Evolutionary conservation across 2,797 vertebrate species (phyloP).

Genomic region (Carduelis carduelis): DNA sequence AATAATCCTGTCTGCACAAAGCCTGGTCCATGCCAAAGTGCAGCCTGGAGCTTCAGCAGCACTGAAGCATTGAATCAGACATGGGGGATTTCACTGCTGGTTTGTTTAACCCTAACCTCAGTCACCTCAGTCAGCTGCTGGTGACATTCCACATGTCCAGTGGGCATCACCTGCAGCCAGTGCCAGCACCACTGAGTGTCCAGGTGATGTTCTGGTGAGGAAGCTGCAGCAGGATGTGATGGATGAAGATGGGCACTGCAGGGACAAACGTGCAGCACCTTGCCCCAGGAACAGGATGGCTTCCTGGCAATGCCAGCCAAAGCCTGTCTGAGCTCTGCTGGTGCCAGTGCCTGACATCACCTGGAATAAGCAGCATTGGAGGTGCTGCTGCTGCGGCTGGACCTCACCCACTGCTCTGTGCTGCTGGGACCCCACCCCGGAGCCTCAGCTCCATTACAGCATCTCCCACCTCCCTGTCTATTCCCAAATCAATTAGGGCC

Average conservation of each 20-base stretch:
- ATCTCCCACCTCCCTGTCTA: background rate
- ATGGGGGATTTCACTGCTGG: background rate
- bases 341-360: background rate
- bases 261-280: background rate
- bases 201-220: rapidly evolving
- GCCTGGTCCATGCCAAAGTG: background rate
- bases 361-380: background rate
- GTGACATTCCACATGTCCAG: rapidly evolving
- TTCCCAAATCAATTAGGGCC: background rate
- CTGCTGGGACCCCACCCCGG: background rate
- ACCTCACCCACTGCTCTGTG: background rate
- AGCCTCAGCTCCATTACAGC: background rate
- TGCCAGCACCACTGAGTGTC: rapidly evolving
- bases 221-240: rapidly evolving
- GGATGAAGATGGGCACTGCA: background rate
- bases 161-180: background rate
- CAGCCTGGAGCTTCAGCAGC: background rate
- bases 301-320: background rate
- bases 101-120: background rate
- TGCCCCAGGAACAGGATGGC: background rate
- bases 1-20: background rate
- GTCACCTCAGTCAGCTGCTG: background rate
- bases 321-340: background rate
- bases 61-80: background rate
- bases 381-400: rapidly evolving